Evolutionary conservation across 2,888 invertebrate genomes (phyloP).

Genomic region (Branchellion lobata): DNA sequence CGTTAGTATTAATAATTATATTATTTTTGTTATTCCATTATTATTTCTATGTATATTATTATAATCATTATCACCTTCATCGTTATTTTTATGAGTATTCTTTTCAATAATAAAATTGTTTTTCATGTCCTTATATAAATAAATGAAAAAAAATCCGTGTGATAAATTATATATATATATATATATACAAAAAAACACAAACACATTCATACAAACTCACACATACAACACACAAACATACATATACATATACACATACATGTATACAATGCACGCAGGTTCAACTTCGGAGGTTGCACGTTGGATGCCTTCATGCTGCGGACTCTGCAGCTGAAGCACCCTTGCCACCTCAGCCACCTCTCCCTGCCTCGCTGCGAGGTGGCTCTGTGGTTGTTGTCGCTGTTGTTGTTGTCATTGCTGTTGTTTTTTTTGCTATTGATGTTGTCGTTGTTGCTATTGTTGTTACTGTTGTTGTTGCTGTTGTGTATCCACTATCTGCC

Average conservation of each 20-base stretch:
- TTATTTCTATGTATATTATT: no score
- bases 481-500: no score
- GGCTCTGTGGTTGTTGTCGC: constrained; percentile 38
- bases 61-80: no score
- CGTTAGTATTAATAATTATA: no score
- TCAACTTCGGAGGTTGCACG: constrained; percentile 85
- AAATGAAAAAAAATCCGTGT: no score
- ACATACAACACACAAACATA: not conserved
- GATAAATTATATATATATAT: not conserved
- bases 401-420: not conserved
- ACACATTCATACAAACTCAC: not conserved
- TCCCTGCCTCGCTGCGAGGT: constrained; percentile 81
- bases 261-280: no score
- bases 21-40: no score
- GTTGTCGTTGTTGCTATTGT: not conserved
- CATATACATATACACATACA: no score
- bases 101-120: no score
- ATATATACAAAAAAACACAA: not conserved
- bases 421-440: not conserved
- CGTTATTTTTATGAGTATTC: no score
- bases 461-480: not conserved
- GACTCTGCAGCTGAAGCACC: constrained; percentile 86
- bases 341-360: constrained; percentile 83
- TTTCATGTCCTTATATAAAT: no score
- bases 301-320: constrained; percentile 81